Evolutionary conservation across 2,888 invertebrate genomes (phyloP).

Genomic region (Cinara cedri): DNA sequence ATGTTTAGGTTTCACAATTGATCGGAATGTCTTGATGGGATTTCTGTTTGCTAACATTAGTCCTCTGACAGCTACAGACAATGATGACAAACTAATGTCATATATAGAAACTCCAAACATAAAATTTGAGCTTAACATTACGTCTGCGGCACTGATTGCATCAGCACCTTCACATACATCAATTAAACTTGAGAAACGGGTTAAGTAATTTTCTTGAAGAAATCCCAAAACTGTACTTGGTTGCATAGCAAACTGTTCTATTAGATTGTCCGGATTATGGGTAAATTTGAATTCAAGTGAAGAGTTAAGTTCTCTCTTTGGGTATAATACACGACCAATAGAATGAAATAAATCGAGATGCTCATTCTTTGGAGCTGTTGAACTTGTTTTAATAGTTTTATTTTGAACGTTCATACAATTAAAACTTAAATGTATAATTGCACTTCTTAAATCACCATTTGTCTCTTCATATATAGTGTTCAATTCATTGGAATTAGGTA

Average conservation of each 20-base stretch:
- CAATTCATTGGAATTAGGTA: conserved; percentile 47
- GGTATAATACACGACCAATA: conserved; percentile 58
- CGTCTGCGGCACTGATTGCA: conserved; percentile 75
- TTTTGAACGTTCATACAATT: conserved; percentile 29
- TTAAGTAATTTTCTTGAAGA: conserved; percentile 75
- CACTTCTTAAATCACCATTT: conserved; percentile 57
- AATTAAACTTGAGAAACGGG: conserved; percentile 62
- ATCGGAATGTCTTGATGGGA: conserved; percentile 62
- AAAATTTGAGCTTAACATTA: conserved; percentile 64
- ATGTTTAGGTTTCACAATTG: conserved; percentile 54
- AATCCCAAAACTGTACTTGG: conserved; percentile 73
- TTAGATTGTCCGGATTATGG: conserved; percentile 71
- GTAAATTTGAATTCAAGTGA: conserved; percentile 63
- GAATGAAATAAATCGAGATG: conserved; percentile 56
- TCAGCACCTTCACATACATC: conserved; percentile 70
- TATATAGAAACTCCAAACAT: conserved; percentile 22
- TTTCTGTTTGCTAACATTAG: conserved; percentile 75
- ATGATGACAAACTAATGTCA: conserved; percentile 59
- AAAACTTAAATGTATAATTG: conserved; percentile 58
- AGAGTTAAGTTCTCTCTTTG: conserved; percentile 42
- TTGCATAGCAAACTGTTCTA: conserved; percentile 72
- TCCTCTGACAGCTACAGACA: conserved; percentile 68
- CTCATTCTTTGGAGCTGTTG: conserved; percentile 17
- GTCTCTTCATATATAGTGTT: conserved; percentile 55
- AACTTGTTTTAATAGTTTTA: conserved; percentile 25